Percentiles rank a stretch among this genome's conserved stretches.
Conservation (phyloP, 1,140 invertebrate genomes). For the Heliothis subflexa region DNA sequence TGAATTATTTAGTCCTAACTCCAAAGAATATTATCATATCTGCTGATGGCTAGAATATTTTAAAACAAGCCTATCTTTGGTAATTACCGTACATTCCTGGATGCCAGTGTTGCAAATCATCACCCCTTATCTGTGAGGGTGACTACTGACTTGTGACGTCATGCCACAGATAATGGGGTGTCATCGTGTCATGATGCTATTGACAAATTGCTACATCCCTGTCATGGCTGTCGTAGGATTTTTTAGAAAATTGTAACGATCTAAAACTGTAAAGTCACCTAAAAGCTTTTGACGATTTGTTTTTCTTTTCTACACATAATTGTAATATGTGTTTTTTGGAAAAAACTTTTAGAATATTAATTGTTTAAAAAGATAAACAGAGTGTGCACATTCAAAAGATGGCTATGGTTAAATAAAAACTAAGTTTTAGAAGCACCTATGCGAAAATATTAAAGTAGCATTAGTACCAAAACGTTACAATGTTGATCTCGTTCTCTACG, state of each 20-base stretch:
- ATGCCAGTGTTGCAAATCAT: slow-evolving; percentile 53
- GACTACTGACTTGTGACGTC: slow-evolving; percentile 19
- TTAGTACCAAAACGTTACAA: background rate
- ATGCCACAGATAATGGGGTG: background rate
- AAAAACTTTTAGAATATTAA: too few species aligned
- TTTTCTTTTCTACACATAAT: too few species aligned
- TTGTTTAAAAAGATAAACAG: too few species aligned
- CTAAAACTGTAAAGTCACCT: too few species aligned
- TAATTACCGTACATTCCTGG: slow-evolving; percentile 39
- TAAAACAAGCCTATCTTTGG: slow-evolving; percentile 30
- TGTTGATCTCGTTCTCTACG: background rate
- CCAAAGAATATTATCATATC: background rate
- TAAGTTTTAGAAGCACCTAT: too few species aligned
- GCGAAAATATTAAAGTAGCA: background rate
- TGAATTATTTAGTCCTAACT: too few species aligned
- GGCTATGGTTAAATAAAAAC: too few species aligned
- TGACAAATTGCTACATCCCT: slow-evolving; percentile 22
- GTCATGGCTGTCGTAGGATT: background rate
- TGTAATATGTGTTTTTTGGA: too few species aligned
- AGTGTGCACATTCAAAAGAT: too few species aligned
- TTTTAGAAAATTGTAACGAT: too few species aligned
- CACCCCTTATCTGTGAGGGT: slow-evolving; percentile 8
- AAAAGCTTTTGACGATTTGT: too few species aligned
- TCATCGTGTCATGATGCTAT: background rate
- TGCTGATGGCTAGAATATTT: background rate